phyloP scores from a whole-genome alignment of 2,113 vertebrate species.

The Mastomys coucha region DNA sequence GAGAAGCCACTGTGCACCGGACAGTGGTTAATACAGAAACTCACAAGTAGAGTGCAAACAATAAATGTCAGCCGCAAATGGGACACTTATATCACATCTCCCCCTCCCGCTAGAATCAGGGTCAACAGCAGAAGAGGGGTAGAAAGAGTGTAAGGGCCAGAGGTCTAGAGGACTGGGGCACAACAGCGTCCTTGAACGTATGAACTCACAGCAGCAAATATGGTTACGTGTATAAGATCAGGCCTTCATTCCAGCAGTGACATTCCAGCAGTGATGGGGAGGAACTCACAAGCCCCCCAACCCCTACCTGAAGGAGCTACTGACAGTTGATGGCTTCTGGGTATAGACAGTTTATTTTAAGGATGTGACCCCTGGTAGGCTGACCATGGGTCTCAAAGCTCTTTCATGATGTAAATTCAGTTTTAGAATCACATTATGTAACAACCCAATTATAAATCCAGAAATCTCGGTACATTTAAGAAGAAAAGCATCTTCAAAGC shows the following conservation, averaged over 20 bases:
- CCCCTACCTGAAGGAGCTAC: background rate
- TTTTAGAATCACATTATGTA: background rate
- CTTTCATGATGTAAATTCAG: background rate
- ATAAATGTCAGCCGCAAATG: background rate
- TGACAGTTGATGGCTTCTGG: background rate
- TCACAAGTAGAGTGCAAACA: background rate
- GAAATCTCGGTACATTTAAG: background rate
- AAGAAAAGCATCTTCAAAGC: slow-evolving; percentile 9
- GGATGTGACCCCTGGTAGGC: background rate
- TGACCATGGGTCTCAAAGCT: background rate
- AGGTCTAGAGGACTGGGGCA: background rate
- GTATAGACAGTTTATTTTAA: background rate
- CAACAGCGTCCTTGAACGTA: background rate
- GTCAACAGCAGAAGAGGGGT: background rate
- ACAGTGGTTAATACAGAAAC: background rate
- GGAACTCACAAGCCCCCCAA: too few relatives aligned
- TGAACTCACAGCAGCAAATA: background rate
- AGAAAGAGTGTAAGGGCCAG: background rate
- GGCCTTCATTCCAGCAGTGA: background rate
- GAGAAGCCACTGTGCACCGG: background rate
- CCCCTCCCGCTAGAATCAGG: too few relatives aligned
- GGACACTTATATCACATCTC: background rate
- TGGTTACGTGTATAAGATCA: background rate
- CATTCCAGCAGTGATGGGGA: background rate
- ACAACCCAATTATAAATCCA: background rate